Base-by-base conservation (phyloP, 2,113 vertebrate species). In the Daphoenositta chrysoptera region DNA sequence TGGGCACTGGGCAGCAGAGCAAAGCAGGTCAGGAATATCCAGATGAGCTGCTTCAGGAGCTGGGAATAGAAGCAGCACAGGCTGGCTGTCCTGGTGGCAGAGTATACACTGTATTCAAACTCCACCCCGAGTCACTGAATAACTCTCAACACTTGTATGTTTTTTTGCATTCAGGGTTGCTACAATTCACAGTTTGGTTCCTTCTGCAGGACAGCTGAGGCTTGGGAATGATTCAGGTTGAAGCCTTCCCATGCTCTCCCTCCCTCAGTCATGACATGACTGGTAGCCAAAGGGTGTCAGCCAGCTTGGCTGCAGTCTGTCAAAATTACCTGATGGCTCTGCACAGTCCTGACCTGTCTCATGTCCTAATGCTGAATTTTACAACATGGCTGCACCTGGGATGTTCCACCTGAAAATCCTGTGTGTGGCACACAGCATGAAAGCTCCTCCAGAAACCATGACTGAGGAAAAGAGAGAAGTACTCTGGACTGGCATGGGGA, bases 211-310 rank as follows among this genome's bases (percentile, higher is more conserved):
- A 85, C 68, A 39, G 16, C 31, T 76, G 65, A 76, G 28, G 15
- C 28, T 56, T 76, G 57, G 56, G 53, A 56, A 44, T 37, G 5
- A 69, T 33, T 69, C 68, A 18, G 15, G 12, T 33, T 37, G 65
- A 63, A 68, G 44, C 17, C n/a, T 20, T 88, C 20, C 40, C 6
- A 15, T 18, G 13, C 37, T 31, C 19, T 87, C 28, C 44, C 23
- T 69, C 0, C 39, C 21, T 56, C 0, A 1, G n/a, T 37, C 23
- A 7, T 40, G 40, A 44, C 15, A 26, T n/a, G n/a, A 60, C 48
- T 71, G 27, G 33, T 44, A 51, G 24, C 27, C 75, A 84, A 28
- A 56, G 3, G 23, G 31, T 24, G 65, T 66, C 61, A 83, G 9
- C 1, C 53, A 72, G 19, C 21, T 85, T 79, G 35, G 19, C 44